phyloP scores from a whole-genome alignment of 2,113 vertebrate species.

The Oncorhynchus nerka region DNA sequence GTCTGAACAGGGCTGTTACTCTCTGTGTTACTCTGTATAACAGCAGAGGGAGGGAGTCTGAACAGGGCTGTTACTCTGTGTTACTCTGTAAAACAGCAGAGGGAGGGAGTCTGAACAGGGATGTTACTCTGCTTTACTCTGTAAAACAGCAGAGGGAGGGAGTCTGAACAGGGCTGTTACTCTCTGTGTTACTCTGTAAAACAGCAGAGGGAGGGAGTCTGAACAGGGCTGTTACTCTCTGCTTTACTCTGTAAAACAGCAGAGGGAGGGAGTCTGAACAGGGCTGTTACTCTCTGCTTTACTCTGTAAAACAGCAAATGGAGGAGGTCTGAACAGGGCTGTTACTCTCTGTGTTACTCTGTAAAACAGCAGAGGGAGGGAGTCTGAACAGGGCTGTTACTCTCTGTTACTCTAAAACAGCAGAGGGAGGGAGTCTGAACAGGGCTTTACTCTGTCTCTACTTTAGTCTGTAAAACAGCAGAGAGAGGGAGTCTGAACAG shows the following conservation, averaged over 20 bases:
- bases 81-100: too few relatives aligned
- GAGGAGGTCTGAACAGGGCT: not conserved
- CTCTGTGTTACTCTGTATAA: too few relatives aligned
- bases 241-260: not conserved
- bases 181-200: too few relatives aligned
- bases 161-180: too few relatives aligned
- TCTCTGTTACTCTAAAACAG: not conserved
- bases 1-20: not conserved
- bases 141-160: constrained; percentile 4
- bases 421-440: constrained; percentile 1
- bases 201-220: too few relatives aligned
- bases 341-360: too few relatives aligned
- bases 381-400: not conserved
- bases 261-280: constrained; percentile 1
- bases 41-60: too few relatives aligned
- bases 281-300: not conserved
- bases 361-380: constrained; percentile 4
- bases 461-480: not conserved
- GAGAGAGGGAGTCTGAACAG: not conserved
- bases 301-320: constrained; percentile 4
- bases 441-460: not conserved
- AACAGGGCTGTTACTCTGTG: not conserved
- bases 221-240: not conserved
- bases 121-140: too few relatives aligned
- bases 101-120: too few relatives aligned